Evolutionary conservation across 2,797 vertebrate genomes (phyloP), one percentile per base, ranked within the genome.

Genomic region (Diglossa cyanea): DNA sequence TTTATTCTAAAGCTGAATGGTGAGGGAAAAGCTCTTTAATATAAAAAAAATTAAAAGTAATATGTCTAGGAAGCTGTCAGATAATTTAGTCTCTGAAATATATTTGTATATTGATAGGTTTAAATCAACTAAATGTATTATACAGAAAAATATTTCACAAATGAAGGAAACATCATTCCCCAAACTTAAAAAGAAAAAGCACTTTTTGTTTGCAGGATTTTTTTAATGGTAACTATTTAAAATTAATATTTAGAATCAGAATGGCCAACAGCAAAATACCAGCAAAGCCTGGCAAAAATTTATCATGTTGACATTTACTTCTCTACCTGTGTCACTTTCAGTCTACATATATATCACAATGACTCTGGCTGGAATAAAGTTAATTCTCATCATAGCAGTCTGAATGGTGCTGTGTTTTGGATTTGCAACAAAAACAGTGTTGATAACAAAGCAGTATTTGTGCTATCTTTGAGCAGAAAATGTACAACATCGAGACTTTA

Each of bases 101-200:
- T 74, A 20, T 71, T 54, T 88, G 2, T 31, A 7, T 71, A 33
- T 60, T 60, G 47, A 44, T 37, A 39, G 1, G 1, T 75, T 54
- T 61, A 21, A 48, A 42, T 40, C 8, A 66, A 28, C 2, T 17
- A 54, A 15, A 1, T 5, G 1, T 3, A 17, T 17, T 54, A 61
- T 2, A 26, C 2, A 42, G 11, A 51, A 67, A 83, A 68, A 35
- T 26, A 5, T 40, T 55, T 66, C 42, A 10, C 2, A 72, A 10
- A 6, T 33, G 5, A n/a, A 37, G 16, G 16, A 80, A 81, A 45
- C 1, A 9, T 61, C 7, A 30, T 35, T 74, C 26, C 5, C 1
- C 7, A 68, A 63, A 26, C 0, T 14, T 10, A 40, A n/a, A 26
- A 53, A 13, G 0, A 28, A 44, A 70, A 66, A 31, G 0, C 10